A percentile compares a stretch with the other conserved stretches of the same genome.
phyloP scores from a whole-genome alignment of 2,797 vertebrate species.

The Myotis pilosus region DNA sequence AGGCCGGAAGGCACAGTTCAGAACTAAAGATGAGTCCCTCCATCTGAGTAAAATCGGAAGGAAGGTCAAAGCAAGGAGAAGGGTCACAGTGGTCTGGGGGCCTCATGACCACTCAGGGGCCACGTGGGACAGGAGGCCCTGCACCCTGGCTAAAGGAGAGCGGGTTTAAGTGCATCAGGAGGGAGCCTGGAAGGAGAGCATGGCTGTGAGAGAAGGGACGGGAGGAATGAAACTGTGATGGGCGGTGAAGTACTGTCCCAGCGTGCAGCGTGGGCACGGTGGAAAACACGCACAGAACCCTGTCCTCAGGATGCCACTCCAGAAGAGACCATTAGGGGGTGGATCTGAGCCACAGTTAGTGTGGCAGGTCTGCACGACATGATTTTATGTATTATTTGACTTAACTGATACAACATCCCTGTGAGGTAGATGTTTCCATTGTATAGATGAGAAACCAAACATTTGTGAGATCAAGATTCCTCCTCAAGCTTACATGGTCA shows the following conservation, averaged over 20 bases:
- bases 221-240: not conserved
- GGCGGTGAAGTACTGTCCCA: not conserved
- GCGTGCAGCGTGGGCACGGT: fast-evolving
- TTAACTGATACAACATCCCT: not conserved
- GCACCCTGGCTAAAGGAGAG: not conserved
- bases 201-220: not conserved
- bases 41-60: not conserved
- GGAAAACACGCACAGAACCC: not conserved
- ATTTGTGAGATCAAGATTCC: not conserved
- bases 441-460: not conserved
- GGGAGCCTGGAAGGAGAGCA: not conserved
- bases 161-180: not conserved
- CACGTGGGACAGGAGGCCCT: not conserved
- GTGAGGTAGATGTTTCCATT: not conserved
- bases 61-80: not conserved
- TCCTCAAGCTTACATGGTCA: not conserved
- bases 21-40: not conserved
- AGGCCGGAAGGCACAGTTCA: not conserved
- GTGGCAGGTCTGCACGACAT: not conserved
- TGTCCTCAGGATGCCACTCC: not conserved
- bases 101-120: not conserved
- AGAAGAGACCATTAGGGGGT: not conserved
- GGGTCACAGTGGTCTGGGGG: not conserved
- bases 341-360: not conserved
- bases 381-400: not conserved